These are phyloP conservation scores for Zaprionus taronus DNA, from an alignment of 1,140 invertebrate genomes.

Conservation along the genomic window DNA sequence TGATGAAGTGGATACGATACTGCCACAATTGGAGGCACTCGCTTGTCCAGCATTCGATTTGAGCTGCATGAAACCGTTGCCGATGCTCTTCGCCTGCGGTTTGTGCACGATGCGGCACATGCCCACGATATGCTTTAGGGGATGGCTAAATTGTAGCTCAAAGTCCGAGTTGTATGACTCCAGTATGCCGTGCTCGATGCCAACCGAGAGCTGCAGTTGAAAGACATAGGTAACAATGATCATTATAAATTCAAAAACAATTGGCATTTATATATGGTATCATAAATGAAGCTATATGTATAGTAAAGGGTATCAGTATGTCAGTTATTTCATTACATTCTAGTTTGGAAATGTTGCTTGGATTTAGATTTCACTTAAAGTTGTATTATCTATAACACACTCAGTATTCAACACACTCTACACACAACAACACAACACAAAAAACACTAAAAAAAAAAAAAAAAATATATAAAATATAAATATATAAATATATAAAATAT, in stretches of 20 bases:
- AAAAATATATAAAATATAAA: neutral
- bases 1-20: conserved; percentile 12
- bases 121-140: conserved; percentile 86
- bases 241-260: neutral
- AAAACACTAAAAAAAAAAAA: neutral
- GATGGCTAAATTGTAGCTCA: conserved; percentile 87
- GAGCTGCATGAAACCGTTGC: conserved; percentile 78
- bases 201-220: conserved; percentile 87
- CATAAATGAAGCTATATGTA: no score
- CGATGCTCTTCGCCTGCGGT: conserved; percentile 70
- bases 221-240: neutral
- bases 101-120: conserved; percentile 83
- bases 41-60: conserved; percentile 53
- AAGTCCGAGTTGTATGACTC: conserved; percentile 88
- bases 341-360: neutral
- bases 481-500: no score
- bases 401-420: neutral
- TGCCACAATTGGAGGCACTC: conserved; percentile 13
- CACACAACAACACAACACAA: neutral
- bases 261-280: no score
- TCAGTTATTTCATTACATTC: no score
- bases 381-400: neutral
- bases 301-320: no score
- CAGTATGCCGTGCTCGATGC: conserved; percentile 87
- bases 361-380: neutral